Evolutionary conservation across 1,140 invertebrate genomes (phyloP).

Genomic region (Apis laboriosa): DNA sequence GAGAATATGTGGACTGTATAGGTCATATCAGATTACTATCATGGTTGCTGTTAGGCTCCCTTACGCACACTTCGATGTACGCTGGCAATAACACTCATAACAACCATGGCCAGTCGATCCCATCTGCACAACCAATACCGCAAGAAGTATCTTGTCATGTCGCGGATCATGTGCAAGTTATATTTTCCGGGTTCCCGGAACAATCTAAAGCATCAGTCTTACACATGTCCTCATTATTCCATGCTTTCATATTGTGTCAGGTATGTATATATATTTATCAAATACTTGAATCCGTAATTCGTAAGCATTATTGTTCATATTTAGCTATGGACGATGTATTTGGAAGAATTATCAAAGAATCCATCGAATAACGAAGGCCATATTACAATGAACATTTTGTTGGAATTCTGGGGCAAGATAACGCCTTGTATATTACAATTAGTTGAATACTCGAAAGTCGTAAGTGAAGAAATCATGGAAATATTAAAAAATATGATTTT

Average conservation of each 20-base stretch:
- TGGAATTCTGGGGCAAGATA: constrained; percentile 99
- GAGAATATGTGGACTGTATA: constrained; percentile 98
- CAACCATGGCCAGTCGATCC: constrained; percentile 70
- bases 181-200: constrained; percentile 97
- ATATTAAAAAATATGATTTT: neutral
- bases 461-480: constrained; percentile 78
- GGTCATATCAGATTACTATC: constrained; percentile 96
- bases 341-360: constrained; percentile 92
- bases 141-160: constrained; percentile 97
- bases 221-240: constrained; percentile 95
- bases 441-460: constrained; percentile 95
- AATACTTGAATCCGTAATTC: neutral
- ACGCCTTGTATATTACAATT: constrained; percentile 97
- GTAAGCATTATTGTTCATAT: constrained; percentile 28
- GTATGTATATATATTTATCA: constrained; percentile 77
- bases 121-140: constrained; percentile 92
- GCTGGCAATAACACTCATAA: constrained; percentile 70
- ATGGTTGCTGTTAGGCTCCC: constrained; percentile 96
- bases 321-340: constrained; percentile 98
- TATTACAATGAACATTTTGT: constrained; percentile 90
- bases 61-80: constrained; percentile 91
- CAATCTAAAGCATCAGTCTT: constrained; percentile 94
- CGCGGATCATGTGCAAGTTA: constrained; percentile 97
- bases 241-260: constrained; percentile 91
- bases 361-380: constrained; percentile 86